Percentiles rank a stretch among this genome's conserved stretches.
Evolutionary conservation across 2,888 invertebrate species (phyloP).

Genomic region (Andrena haemorrhoa): DNA sequence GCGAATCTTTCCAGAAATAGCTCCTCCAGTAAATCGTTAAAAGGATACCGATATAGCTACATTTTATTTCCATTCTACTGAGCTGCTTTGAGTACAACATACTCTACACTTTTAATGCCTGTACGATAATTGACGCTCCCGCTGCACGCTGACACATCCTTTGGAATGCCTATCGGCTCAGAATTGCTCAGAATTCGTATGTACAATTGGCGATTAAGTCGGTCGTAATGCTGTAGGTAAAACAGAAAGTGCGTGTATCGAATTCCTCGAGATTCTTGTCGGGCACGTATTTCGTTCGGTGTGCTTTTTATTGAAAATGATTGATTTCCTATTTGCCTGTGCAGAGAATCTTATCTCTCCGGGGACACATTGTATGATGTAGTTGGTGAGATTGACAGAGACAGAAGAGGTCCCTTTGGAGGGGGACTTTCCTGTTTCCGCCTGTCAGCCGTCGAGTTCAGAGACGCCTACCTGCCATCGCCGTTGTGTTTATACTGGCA

Average conservation of each 20-base stretch:
- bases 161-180: too few species aligned
- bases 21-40: neutral
- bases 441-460: conserved; percentile 77
- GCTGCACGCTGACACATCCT: too few species aligned
- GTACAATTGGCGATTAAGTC: too few species aligned
- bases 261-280: too few species aligned
- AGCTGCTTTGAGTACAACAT: too few species aligned
- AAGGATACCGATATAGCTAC: neutral
- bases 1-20: neutral
- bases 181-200: too few species aligned
- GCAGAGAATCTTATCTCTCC: conserved; percentile 9
- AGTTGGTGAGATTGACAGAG: conserved; percentile 40
- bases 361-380: conserved; percentile 27
- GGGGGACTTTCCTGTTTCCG: conserved; percentile 81
- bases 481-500: conserved; percentile 57
- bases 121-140: too few species aligned
- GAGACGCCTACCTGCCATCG: conserved; percentile 67
- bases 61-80: too few species aligned
- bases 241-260: too few species aligned
- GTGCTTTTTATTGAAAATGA: too few species aligned
- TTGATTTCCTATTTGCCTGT: neutral
- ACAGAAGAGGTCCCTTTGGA: conserved; percentile 52
- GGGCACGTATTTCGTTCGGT: neutral
- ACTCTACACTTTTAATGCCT: too few species aligned
- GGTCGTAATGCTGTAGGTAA: too few species aligned